Evolutionary conservation across 2,888 invertebrate genomes (phyloP), one percentile per base, ranked within the genome.

Genomic region (Phaedon cochleariae): DNA sequence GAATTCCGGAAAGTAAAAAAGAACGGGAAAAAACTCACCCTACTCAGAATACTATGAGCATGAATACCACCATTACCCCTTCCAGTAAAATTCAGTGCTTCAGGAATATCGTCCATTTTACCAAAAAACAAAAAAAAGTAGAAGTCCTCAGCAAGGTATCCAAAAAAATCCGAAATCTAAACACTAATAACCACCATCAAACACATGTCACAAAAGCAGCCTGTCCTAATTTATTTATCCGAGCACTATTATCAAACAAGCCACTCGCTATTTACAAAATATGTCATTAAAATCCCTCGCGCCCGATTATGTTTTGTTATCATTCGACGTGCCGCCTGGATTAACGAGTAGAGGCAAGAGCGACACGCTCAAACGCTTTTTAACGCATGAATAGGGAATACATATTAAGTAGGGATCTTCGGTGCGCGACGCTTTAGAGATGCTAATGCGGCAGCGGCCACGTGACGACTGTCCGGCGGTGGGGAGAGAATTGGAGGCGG

Each of bases 21-120:
- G n/a, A n/a, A n/a, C n/a, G n/a, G 26, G 26, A 12, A 18, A 48
- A 17, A 2, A 62, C 17, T 15, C 45, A 34, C 62, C 59, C 41
- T 12, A 15, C 34, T 21, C 45, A 26, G 62, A 37, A 34, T 41
- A 61, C 34, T 61, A 15, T 41, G 41, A 41, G 41, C 15, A 41
- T 41, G 41, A 15, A 70, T 52, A n/a, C 67, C 64, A 62, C 64
- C 62, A n/a, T 45, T 57, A 68, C 72, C 53, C 71, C 76, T 64
- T 52, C 70, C 73, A 15, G 79, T 72, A 68, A 78, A 79, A 70
- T 78, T 79, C 46, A 79, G 62, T 18, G 76, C 74, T 64, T 79
- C 78, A 22, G 79, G 77, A 61, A 79, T 64, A 29, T 79, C 78
- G 65, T 79, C 77, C 79, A 79, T 79, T 59, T 46, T 52, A 59